Evolutionary conservation across 2,797 vertebrate species (phyloP), one percentile per base, ranked within the genome.

Genomic region (Lates japonicus): DNA sequence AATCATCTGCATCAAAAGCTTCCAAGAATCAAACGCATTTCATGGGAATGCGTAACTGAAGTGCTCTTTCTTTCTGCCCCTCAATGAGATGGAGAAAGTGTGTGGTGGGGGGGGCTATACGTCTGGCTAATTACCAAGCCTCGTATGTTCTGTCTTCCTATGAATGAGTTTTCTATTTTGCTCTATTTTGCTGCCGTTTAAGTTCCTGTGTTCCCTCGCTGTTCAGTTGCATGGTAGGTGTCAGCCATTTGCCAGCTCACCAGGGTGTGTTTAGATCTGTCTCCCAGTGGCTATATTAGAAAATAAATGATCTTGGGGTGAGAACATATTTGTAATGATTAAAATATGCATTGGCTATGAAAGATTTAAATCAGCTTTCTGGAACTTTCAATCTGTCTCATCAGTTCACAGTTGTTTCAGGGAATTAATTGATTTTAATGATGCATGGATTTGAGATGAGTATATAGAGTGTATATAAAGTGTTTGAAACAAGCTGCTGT

Each of bases 261-360:
- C 57, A 0, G 90, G 86, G 82, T 22, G 88, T 73, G 82, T 84
- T 89, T 82, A 87, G 81, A 92, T 87, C 66, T 73, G 46, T 79
- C 80, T 87, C 81, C 69, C 72, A 19, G 5, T 78, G 77, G 83
- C 79, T 86, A 70, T 76, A 75, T 77, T 78, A 82, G 71, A 69
- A 80, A 80, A 84, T 80, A 46, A 81, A 84, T 74, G 75, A 83
- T 80, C 70, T 76, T 3, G 4, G 54, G 55, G 44, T 57, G 63
- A 78, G 83, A 83, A 77, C 83, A 84, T 79, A 90, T 91, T 88
- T 90, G 72, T 78, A 76, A 89, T 90, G 74, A 89, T 89, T 93
- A 81, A 89, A 92, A 85, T 78, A 90, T 92, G 72, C 29, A 22
- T 65, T 7, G 7, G 42, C 74, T 60, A 83, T 87, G 19, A 91